Evolutionary conservation across 1,140 invertebrate species (phyloP), one percentile per base, ranked within the genome.

Genomic region (Papilio dardanus): DNA sequence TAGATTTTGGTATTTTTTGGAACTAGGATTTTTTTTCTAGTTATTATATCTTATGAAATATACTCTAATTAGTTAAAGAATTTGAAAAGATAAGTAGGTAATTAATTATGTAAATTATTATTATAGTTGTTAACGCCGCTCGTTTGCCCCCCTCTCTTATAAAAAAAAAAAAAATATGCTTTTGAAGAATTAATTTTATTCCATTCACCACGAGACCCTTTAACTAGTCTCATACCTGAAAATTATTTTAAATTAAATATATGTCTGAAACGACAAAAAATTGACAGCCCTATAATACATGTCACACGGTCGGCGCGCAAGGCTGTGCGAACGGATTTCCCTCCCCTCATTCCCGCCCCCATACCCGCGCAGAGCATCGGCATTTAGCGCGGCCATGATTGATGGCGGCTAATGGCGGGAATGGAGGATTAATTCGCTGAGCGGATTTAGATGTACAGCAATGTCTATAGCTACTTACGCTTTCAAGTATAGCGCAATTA

Each of bases 371-470:
- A 33, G 31, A 54, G 12, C 74, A 24, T 16, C 78, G 71, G 81
- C 77, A 79, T 80, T 83, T 81, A 83, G 73, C 77, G 65, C 76
- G 42, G 54, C 67, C 76, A 75, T 86, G 83, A 86, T 86, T 81
- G 83, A 85, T 83, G 77, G 77, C 74, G 73, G 81, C 77, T 86
- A 86, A 86, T 86, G 81, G 79, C 74, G 58, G 76, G 73, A 76
- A 78, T 73, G 65, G 68, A 50, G 83, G 82, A 81, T 84, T 84
- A 81, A 77, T 46, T 40, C 42, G 6, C 10, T 42, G 74, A 71
- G 67, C 67, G 21, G 31, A 77, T 19, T 74, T 46, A 40, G 33
- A 68, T 68, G 66, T 69, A 40, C 33, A 40, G 24, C 54, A 28
- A 4, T 8, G 2, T 28, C 24, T 58, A 58, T 58, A 5, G 54